Conservation (phyloP, 2,888 invertebrate genomes). For the Ochropleura leucogaster region DNA sequence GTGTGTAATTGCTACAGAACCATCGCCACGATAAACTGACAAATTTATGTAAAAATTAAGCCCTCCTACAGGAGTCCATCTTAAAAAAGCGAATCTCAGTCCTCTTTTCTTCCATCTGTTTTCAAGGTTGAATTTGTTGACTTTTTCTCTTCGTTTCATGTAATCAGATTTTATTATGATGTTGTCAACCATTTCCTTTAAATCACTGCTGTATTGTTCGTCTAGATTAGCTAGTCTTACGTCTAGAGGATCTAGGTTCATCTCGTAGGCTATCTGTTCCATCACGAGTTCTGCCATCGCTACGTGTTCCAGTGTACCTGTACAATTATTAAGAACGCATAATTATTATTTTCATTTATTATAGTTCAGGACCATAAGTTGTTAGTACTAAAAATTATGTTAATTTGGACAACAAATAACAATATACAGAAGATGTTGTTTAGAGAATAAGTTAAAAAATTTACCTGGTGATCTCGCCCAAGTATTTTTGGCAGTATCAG, state of each 20-base stretch:
- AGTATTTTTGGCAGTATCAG: constrained; percentile 78
- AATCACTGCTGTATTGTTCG: constrained; percentile 57
- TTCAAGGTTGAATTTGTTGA: constrained; percentile 89
- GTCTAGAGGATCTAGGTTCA: constrained; percentile 89
- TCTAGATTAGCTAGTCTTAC: constrained; percentile 89
- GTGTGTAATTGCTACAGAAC: constrained; percentile 92
- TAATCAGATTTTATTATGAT: constrained; percentile 89
- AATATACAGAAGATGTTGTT: not conserved
- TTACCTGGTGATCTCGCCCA: constrained; percentile 79
- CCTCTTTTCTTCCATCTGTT: constrained; percentile 94
- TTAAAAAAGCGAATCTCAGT: constrained; percentile 90
- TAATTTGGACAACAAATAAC: not conserved
- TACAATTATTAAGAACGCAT: not conserved
- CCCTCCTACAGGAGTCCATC: constrained; percentile 85
- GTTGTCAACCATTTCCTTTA: constrained; percentile 87
- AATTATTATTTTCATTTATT: too few species aligned
- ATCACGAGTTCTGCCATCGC: constrained; percentile 90
- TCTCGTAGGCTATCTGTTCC: constrained; percentile 90
- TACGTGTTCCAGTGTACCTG: constrained; percentile 89
- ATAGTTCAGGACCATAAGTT: too few species aligned
- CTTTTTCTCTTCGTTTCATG: constrained; percentile 81
- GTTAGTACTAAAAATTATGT: too few species aligned
- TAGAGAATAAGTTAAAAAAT: not conserved
- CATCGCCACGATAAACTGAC: constrained; percentile 92
- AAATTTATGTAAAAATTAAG: constrained; percentile 85